Conservation (phyloP, 2,797 vertebrate species). For the Ispidina picta region DNA sequence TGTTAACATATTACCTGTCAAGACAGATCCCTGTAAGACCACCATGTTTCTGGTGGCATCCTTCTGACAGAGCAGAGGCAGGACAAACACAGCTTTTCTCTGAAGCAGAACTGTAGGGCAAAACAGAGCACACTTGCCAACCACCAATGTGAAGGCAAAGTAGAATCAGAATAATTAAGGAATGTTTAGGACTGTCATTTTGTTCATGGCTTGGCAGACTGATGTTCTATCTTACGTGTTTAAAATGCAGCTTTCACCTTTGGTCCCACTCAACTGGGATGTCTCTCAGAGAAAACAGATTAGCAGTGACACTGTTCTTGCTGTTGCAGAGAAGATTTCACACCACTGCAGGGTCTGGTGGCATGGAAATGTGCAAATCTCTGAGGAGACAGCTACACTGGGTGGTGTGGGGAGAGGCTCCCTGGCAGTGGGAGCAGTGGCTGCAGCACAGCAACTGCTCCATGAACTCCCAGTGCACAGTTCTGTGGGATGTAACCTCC, state of each 20-base stretch:
- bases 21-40: not conserved
- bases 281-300: not conserved
- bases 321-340: not conserved
- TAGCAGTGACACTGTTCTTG: not conserved
- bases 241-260: not conserved
- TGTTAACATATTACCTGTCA: not conserved
- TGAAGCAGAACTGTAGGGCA: not conserved
- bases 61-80: not conserved
- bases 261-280: not conserved
- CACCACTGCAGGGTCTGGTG: not conserved
- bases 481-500: not conserved
- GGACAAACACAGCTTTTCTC: not conserved
- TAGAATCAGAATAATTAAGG: constrained; percentile 17
- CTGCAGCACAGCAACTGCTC: not conserved
- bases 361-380: not conserved
- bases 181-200: not conserved
- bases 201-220: not conserved
- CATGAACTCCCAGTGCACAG: not conserved
- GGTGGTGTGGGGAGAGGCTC: not conserved
- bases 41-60: not conserved
- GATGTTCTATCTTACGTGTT: not conserved
- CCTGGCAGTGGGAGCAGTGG: not conserved
- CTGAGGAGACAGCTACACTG: not conserved
- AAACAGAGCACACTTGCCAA: not conserved
- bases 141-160: not conserved